Percentiles rank a stretch among this genome's conserved stretches.
phyloP scores from a whole-genome alignment of 2,113 vertebrate species.

The Atrichornis clamosus region DNA sequence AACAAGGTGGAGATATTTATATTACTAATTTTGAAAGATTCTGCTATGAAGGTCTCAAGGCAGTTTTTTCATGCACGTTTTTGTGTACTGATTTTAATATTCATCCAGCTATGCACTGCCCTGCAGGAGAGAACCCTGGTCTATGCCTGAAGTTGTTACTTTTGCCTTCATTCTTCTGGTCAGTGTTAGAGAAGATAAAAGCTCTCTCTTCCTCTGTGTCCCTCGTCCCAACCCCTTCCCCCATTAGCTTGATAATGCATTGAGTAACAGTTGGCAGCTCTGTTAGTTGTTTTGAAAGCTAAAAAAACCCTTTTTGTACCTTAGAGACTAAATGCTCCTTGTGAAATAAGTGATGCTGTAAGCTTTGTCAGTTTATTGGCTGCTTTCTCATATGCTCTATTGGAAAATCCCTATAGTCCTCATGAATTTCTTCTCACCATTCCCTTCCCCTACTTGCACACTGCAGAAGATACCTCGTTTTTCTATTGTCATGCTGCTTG shows the following conservation, averaged over 20 bases:
- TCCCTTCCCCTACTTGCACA: background rate
- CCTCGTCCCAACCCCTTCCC: background rate
- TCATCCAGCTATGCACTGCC: background rate
- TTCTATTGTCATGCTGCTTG: background rate
- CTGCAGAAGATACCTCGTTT: conserved; percentile 1
- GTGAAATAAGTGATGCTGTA: conserved; percentile 27
- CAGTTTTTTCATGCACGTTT: background rate
- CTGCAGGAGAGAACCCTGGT: background rate
- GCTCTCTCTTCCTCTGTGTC: background rate
- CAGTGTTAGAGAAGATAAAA: background rate
- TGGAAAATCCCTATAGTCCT: conserved; percentile 15
- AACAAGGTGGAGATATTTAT: background rate
- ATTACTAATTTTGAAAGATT: background rate
- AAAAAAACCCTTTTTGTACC: conserved; percentile 35
- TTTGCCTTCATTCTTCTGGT: background rate
- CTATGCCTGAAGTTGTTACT: background rate
- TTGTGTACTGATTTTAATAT: background rate
- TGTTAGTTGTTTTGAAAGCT: conserved; percentile 51
- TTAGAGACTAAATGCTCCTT: conserved; percentile 32
- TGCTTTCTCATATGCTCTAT: background rate
- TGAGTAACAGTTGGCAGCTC: conserved; percentile 56
- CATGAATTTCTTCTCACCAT: background rate
- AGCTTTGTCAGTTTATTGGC: conserved; percentile 47
- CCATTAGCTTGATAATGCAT: background rate
- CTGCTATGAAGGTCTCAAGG: background rate